phyloP scores from a whole-genome alignment of 2,888 invertebrate genomes.

The Drosophila leonis region DNA sequence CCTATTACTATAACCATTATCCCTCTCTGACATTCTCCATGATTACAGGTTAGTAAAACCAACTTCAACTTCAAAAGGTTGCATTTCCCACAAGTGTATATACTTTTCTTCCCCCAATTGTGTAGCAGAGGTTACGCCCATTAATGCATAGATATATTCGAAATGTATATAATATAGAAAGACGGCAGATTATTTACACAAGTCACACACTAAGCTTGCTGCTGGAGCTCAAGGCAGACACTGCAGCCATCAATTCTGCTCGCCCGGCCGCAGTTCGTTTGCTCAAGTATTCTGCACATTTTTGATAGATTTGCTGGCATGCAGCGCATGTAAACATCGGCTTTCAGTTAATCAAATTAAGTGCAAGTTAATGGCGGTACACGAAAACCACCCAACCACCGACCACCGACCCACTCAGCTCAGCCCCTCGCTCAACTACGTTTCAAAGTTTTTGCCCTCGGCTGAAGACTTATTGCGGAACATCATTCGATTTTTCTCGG shows the following conservation, averaged over 20 bases:
- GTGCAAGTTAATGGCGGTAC: conserved; percentile 78
- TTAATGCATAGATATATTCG: background rate
- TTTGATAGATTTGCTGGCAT: conserved; percentile 69
- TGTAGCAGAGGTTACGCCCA: background rate
- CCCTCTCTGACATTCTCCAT: background rate
- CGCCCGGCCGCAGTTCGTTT: background rate
- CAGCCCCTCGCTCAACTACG: conserved; percentile 8
- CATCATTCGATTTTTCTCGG: conserved; percentile 47
- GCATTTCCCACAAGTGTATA: background rate
- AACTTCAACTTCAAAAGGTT: background rate
- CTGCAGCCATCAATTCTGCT: conserved; percentile 45
- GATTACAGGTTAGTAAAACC: background rate
- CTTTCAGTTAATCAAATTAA: conserved; percentile 83
- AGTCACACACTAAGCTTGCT: conserved; percentile 49
- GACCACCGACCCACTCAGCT: background rate
- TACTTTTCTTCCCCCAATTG: background rate
- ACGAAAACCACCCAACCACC: conserved; percentile 10
- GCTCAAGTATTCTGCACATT: conserved; percentile 11
- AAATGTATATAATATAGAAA: conserved; percentile 26
- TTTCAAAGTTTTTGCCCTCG: background rate
- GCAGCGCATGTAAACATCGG: conserved; percentile 76
- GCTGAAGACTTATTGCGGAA: conserved; percentile 58
- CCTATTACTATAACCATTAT: background rate
- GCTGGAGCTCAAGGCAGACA: conserved; percentile 23
- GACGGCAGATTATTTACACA: conserved; percentile 46